Evolutionary conservation across 2,888 invertebrate species (phyloP).

Genomic region (Adelognathus sp.): DNA sequence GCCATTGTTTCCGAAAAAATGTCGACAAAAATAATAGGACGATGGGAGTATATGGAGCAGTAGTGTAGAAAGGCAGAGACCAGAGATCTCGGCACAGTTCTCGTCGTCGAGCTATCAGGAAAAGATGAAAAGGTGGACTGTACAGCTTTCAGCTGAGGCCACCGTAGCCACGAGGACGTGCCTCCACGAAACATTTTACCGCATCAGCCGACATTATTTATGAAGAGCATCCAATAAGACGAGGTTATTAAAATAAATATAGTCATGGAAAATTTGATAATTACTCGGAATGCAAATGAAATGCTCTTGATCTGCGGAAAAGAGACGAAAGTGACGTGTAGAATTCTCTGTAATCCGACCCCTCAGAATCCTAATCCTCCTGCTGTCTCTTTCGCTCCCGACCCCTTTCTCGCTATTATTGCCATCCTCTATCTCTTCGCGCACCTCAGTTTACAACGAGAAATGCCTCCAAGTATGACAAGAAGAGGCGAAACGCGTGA

Average conservation of each 20-base stretch:
- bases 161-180: too few relatives aligned
- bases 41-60: too few relatives aligned
- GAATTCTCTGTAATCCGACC: constrained; percentile 27
- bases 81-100: too few relatives aligned
- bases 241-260: background rate
- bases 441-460: constrained; percentile 13
- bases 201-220: too few relatives aligned
- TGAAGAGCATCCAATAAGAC: background rate
- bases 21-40: too few relatives aligned
- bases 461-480: constrained; percentile 33
- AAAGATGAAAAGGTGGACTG: too few relatives aligned
- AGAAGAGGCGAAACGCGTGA: constrained; percentile 23
- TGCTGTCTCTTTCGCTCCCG: background rate
- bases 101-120: constrained; percentile 30
- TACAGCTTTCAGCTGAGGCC: too few relatives aligned
- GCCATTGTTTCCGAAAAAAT: too few relatives aligned
- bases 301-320: constrained; percentile 11
- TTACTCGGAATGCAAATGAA: background rate
- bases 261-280: background rate
- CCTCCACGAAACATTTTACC: too few relatives aligned
- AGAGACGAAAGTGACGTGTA: background rate
- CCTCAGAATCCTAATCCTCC: constrained; percentile 6
- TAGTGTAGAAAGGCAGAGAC: too few relatives aligned
- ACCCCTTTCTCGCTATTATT: background rate
- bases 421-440: constrained; percentile 34